Percentiles rank a stretch among this genome's conserved stretches.
Evolutionary conservation across 2,113 vertebrate species (phyloP).

Genomic region (Dryoscopus gambensis): DNA sequence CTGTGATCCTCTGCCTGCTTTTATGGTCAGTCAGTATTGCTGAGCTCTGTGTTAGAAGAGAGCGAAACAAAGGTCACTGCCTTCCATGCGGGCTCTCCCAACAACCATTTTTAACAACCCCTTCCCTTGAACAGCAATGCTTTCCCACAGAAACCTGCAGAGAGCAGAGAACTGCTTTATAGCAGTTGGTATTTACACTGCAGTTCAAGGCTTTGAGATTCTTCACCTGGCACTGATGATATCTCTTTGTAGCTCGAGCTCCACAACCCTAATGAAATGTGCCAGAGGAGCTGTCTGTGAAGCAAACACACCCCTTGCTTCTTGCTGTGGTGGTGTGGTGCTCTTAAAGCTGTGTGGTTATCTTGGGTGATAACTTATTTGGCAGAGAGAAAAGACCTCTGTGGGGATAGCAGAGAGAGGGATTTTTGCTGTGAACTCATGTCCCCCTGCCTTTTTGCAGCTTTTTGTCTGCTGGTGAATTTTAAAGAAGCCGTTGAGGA

Average conservation of each 20-base stretch:
- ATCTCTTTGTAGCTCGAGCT: neutral
- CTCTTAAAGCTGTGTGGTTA: neutral
- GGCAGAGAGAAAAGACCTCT: neutral
- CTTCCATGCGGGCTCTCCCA: neutral
- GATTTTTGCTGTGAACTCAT: neutral
- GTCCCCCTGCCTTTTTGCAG: neutral
- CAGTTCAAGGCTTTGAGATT: neutral
- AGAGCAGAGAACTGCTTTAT: neutral
- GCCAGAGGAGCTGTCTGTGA: neutral
- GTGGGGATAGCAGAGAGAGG: neutral
- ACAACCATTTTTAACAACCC: neutral
- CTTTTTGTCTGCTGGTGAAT: neutral
- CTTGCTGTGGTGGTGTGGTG: neutral
- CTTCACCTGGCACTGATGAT: neutral
- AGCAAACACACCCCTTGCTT: neutral
- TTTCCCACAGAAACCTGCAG: neutral
- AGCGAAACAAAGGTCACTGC: neutral
- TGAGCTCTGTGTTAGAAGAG: neutral
- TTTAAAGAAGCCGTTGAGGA: conserved; percentile 21
- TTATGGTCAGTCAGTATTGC: neutral
- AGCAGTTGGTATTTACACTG: neutral
- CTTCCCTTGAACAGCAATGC: neutral
- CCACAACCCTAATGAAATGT: neutral
- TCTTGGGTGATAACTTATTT: neutral
- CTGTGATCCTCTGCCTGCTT: neutral